Evolutionary conservation across 2,888 invertebrate species (phyloP).

Genomic region (Melikaiella ostensackeni): DNA sequence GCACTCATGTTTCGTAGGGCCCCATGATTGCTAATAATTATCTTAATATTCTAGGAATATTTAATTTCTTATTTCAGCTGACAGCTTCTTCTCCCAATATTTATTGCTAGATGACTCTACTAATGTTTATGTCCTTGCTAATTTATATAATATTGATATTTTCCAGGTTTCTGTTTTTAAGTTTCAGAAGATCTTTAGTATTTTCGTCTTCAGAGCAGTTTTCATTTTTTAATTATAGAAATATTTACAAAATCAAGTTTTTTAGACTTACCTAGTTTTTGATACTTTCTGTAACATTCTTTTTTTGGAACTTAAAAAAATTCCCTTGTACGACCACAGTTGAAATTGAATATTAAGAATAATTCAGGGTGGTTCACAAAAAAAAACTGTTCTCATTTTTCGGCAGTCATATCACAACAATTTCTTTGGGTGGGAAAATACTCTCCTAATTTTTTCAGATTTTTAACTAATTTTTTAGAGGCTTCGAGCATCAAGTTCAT

Average conservation of each 20-base stretch:
- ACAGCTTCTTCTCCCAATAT: slow-evolving; percentile 23
- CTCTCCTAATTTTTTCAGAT: too few species aligned
- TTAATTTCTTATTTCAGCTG: slow-evolving; percentile 15
- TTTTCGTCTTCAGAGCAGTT: background rate
- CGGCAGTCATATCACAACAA: too few species aligned
- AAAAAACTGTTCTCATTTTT: too few species aligned
- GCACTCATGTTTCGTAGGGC: slow-evolving; percentile 13
- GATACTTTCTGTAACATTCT: background rate
- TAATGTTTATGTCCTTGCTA: background rate
- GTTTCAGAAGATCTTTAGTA: background rate
- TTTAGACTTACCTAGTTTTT: background rate
- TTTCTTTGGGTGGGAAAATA: too few species aligned
- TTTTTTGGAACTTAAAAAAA: too few species aligned
- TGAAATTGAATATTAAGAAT: too few species aligned
- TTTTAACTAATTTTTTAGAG: too few species aligned
- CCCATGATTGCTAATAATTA: slow-evolving; percentile 21
- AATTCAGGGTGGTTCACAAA: too few species aligned
- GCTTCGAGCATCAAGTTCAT: too few species aligned
- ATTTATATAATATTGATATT: too few species aligned
- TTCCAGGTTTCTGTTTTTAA: background rate
- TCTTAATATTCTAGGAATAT: slow-evolving; percentile 27
- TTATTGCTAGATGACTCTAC: background rate
- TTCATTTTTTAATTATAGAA: background rate
- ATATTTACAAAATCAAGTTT: background rate
- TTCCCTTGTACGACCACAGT: too few species aligned